Evolutionary conservation across 2,888 invertebrate species (phyloP).

Genomic region (Siphonodentalium dalli): DNA sequence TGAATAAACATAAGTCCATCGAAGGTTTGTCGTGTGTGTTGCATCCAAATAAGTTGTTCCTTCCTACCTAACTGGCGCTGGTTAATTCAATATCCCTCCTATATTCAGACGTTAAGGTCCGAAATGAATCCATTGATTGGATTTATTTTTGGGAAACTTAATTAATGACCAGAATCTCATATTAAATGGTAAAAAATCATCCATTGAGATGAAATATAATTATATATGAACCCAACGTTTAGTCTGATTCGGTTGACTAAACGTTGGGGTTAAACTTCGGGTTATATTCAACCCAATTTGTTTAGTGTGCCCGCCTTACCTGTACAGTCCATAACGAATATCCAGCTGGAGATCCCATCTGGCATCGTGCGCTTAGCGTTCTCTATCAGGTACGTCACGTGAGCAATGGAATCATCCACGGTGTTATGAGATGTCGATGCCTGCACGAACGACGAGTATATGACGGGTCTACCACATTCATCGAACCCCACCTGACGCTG

Average conservation of each 20-base stretch:
- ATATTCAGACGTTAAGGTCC: no score
- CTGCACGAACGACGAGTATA: slow-evolving; percentile 61
- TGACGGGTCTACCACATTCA: slow-evolving; percentile 53
- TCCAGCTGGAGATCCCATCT: slow-evolving; percentile 51
- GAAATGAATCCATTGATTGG: no score
- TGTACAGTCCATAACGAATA: slow-evolving; percentile 59
- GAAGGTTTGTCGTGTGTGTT: no score
- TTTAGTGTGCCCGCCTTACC: no score
- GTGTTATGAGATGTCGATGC: slow-evolving; percentile 44
- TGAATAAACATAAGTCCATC: no score
- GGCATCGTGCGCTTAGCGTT: slow-evolving; percentile 57
- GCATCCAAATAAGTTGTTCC: no score
- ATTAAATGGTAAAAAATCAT: background rate
- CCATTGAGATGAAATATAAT: background rate
- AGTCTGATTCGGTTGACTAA: no score
- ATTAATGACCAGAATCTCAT: no score
- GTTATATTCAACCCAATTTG: background rate
- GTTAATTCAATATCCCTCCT: no score
- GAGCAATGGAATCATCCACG: slow-evolving; percentile 55
- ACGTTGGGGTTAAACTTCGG: background rate
- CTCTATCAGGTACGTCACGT: slow-evolving; percentile 58
- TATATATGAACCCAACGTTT: background rate
- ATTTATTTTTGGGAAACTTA: no score
- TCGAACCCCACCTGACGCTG: slow-evolving; percentile 63
- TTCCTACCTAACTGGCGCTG: no score